These are phyloP conservation scores for Pocillopora verrucosa DNA, from an alignment of 64 coral and sea anemone genomes.

Conservation along the genomic window DNA sequence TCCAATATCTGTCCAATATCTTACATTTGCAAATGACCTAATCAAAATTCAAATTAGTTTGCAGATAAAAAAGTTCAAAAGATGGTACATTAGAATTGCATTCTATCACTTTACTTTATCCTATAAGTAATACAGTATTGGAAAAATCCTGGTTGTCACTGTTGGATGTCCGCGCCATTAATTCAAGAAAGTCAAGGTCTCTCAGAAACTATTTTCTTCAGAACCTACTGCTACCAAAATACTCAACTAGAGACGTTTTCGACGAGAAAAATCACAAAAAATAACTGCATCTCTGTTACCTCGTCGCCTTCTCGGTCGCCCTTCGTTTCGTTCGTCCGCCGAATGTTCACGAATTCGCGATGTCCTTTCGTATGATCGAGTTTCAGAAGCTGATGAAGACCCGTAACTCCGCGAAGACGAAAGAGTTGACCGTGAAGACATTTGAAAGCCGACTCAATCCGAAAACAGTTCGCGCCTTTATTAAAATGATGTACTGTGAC, in stretches of 20 bases:
- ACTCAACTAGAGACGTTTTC: neutral
- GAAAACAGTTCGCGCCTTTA: neutral
- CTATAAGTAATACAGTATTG: too few species aligned
- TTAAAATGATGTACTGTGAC: neutral
- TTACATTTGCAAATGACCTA: too few species aligned
- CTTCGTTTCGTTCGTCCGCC: neutral
- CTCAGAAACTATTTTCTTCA: too few species aligned
- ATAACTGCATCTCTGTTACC: neutral
- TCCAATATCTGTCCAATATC: too few species aligned
- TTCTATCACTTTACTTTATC: too few species aligned
- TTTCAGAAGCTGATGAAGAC: neutral
- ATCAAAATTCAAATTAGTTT: too few species aligned
- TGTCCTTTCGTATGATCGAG: neutral
- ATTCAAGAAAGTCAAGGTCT: too few species aligned
- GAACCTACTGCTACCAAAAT: too few species aligned
- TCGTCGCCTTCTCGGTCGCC: constrained; percentile 15
- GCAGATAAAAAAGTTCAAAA: too few species aligned
- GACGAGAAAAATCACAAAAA: neutral
- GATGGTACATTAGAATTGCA: too few species aligned
- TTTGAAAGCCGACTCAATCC: neutral
- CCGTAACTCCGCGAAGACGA: constrained; percentile 2
- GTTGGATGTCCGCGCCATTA: too few species aligned
- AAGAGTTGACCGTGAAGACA: constrained; percentile 23
- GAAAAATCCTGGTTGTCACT: too few species aligned
- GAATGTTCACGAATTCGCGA: neutral